Evolutionary conservation across 2,888 invertebrate genomes (phyloP).

Genomic region (Tachystola acroxantha): DNA sequence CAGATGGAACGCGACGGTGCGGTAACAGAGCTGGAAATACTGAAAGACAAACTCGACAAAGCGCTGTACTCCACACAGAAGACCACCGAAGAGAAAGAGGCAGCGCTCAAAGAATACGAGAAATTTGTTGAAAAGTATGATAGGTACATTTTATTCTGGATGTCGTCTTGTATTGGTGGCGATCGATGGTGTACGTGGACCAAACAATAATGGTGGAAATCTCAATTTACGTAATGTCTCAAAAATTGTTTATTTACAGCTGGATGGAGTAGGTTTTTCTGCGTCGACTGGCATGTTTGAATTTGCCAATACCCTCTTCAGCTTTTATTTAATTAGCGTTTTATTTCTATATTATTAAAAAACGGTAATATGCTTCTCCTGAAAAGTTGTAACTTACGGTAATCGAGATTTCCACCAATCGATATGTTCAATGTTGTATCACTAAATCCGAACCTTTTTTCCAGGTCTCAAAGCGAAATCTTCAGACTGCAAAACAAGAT

Average conservation of each 20-base stretch:
- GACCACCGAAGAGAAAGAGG: conserved; percentile 91
- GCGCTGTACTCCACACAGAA: conserved; percentile 89
- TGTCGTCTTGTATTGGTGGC: conserved; percentile 67
- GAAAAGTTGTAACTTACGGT: too few species aligned
- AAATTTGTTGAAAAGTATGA: conserved; percentile 95
- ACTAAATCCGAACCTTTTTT: conserved; percentile 25
- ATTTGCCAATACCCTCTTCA: too few species aligned
- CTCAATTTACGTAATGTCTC: too few species aligned
- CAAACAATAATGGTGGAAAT: conserved; percentile 12
- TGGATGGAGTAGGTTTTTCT: too few species aligned
- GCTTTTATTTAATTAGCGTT: too few species aligned
- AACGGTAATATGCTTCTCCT: too few species aligned
- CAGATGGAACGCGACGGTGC: conserved; percentile 93
- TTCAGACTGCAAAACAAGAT: conserved; percentile 93
- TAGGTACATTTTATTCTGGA: conserved; percentile 76
- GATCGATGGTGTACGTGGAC: conserved; percentile 28
- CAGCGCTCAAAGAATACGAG: conserved; percentile 93
- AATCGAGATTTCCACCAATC: too few species aligned
- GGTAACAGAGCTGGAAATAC: conserved; percentile 88
- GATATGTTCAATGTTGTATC: too few species aligned
- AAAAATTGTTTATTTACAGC: too few species aligned
- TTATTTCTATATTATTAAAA: too few species aligned
- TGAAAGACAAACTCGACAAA: conserved; percentile 94
- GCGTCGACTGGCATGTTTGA: too few species aligned
- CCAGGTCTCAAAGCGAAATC: conserved; percentile 92